Base-by-base conservation (phyloP, 1,140 invertebrate species). In the Lepidurus couesii region DNA sequence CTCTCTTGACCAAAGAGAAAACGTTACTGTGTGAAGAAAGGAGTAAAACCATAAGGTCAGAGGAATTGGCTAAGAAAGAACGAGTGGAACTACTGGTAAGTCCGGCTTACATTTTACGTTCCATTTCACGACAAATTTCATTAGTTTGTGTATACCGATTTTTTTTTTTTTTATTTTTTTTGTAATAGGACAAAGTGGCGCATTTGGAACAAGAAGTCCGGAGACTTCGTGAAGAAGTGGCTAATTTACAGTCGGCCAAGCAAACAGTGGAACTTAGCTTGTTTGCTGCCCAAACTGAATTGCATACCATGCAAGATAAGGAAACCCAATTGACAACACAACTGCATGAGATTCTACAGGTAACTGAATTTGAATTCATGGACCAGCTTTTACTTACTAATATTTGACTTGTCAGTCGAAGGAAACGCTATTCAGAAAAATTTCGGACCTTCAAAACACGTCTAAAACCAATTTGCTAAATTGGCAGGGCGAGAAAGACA, bases 201-300 rank as follows among this genome's bases (percentile, higher is more conserved):
- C 13, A 65, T 65, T 65, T 65, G 53, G 53, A 65, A 7, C 53
- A 65, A 65, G 53, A 65, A 16, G 8, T 13, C 13, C 16, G 53
- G 13, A 65, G 13, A 65, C 53, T 65, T 21, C 53, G 53, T 16
- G 53, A 65, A 65, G 53, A 65, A 65, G 53, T 65, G 53, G 53
- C 53, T 21, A 65, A 65, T 21, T 65, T 65, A 21, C 16, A 65
- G 16, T 65, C 53, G 7, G 53, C 53, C 53, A 65, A 65, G n/a
- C 53, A 65, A 65, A 65, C 53, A 13, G 53, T 65, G 7, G 53
- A 65, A 65, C 53, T 65, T 16, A 65, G 53, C 53, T 65, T 65
- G 21, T 65, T 65, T 21, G 53, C 53, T 7, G 53, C 53, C 4
- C 53, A 65, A 16, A 65, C 53, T 7, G 53, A 65, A 21, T 65